A percentile compares a stretch with the other conserved stretches of the same genome.
Evolutionary conservation across 2,113 vertebrate genomes (phyloP).

Genomic region (Anseranas semipalmata): DNA sequence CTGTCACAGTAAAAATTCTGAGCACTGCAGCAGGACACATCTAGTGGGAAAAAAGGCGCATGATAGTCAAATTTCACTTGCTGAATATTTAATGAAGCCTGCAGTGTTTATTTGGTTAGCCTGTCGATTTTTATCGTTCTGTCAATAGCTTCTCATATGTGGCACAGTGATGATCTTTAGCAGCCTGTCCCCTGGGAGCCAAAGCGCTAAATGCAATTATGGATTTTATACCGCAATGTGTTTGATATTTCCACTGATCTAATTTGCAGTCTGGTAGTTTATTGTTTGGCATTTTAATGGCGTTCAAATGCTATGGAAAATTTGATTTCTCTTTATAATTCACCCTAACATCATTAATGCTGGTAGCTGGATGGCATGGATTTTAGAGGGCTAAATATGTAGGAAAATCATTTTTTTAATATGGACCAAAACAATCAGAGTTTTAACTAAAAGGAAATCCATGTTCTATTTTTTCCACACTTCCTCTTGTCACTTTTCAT

Average conservation of each 20-base stretch:
- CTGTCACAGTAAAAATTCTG: conserved; percentile 71
- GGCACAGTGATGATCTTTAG: conserved; percentile 97
- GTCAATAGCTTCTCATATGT: conserved; percentile 97
- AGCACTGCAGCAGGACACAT: conserved; percentile 61
- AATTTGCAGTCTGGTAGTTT: conserved; percentile 99
- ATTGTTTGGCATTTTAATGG: conserved; percentile 99
- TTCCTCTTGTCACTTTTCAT: conserved; percentile 61
- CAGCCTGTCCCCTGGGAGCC: conserved; percentile 89
- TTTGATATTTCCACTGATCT: conserved; percentile 99
- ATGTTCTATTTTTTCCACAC: neutral
- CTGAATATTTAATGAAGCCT: conserved; percentile 99
- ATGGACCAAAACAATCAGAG: conserved; percentile 9
- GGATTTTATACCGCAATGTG: conserved; percentile 98
- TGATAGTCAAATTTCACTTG: conserved; percentile 94
- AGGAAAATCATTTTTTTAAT: conserved; percentile 47
- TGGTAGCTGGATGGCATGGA: conserved; percentile 90
- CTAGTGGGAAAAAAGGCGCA: conserved; percentile 22
- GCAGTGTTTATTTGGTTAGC: conserved; percentile 98
- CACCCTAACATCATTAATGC: conserved; percentile 98
- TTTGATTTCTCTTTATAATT: conserved; percentile 99
- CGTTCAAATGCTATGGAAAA: conserved; percentile 99
- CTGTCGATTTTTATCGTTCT: conserved; percentile 99
- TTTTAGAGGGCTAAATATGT: conserved; percentile 78
- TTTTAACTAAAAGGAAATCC: conserved; percentile 54
- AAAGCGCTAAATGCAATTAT: conserved; percentile 99